phyloP scores from a whole-genome alignment of 64 coral and sea anemone species.

The Hydrozoanthus tunicans region DNA sequence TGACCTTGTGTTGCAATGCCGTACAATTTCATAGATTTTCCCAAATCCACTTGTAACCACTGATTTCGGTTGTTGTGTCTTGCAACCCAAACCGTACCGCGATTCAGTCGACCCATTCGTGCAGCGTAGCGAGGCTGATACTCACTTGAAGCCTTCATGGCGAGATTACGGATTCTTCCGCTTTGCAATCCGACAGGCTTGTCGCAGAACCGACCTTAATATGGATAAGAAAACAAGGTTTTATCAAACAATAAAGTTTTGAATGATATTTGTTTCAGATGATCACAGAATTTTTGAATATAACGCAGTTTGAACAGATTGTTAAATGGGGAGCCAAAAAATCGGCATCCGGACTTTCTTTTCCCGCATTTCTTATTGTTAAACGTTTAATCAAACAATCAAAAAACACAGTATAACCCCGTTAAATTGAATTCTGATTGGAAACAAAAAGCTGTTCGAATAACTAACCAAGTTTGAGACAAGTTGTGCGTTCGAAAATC shows the following conservation, averaged over 20 bases:
- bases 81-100: slow-evolving; percentile 54
- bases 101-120: slow-evolving; percentile 10
- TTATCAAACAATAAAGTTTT: not conserved
- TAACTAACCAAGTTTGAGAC: too few relatives aligned
- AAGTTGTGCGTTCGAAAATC: too few relatives aligned
- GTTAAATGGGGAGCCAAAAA: too few relatives aligned
- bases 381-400: too few relatives aligned
- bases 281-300: too few relatives aligned
- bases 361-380: too few relatives aligned
- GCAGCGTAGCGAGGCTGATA: not conserved
- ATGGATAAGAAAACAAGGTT: not conserved
- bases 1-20: slow-evolving; percentile 61
- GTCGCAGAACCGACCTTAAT: slow-evolving; percentile 12
- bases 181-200: slow-evolving; percentile 39
- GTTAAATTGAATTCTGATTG: too few relatives aligned
- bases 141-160: slow-evolving; percentile 30
- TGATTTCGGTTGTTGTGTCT: slow-evolving; percentile 54
- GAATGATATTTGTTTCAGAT: too few relatives aligned
- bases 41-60: slow-evolving; percentile 63
- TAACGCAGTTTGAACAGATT: too few relatives aligned
- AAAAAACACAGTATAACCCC: too few relatives aligned
- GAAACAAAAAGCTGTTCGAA: too few relatives aligned
- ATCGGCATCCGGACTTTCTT: too few relatives aligned
- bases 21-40: slow-evolving; percentile 62
- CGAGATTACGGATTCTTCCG: not conserved